phyloP scores from a whole-genome alignment of 2,888 invertebrate genomes.

The Erynnis tages region DNA sequence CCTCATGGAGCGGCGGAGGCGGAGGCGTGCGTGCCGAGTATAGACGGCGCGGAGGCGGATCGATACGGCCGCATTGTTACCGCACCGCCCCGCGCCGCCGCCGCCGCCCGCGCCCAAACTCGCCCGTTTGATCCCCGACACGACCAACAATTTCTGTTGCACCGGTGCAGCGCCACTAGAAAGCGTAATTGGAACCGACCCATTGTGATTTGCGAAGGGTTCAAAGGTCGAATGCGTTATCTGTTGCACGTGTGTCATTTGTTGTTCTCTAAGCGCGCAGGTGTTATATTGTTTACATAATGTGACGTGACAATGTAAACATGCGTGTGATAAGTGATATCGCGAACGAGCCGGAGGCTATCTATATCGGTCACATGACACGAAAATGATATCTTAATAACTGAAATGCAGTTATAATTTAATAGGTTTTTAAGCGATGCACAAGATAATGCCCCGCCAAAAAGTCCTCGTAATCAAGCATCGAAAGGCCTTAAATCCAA shows the following conservation, averaged over 20 bases:
- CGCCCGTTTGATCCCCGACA: slow-evolving; percentile 73
- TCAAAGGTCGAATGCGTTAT: slow-evolving; percentile 15
- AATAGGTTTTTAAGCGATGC: too few species aligned
- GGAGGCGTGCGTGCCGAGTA: slow-evolving; percentile 59
- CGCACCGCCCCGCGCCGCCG: slow-evolving; percentile 51
- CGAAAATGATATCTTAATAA: too few species aligned
- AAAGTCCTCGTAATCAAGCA: too few species aligned
- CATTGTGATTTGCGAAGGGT: slow-evolving; percentile 19
- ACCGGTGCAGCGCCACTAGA: slow-evolving; percentile 40
- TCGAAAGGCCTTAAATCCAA: too few species aligned
- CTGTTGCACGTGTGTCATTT: slow-evolving; percentile 20
- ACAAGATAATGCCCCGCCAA: too few species aligned
- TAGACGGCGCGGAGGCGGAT: slow-evolving; percentile 64
- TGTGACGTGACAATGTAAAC: too few species aligned
- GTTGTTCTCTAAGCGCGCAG: slow-evolving; percentile 1
- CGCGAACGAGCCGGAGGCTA: too few species aligned
- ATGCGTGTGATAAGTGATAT: too few species aligned
- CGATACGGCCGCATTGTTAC: slow-evolving; percentile 80
- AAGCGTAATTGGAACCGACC: slow-evolving; percentile 35
- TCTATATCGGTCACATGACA: too few species aligned
- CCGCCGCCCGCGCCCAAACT: slow-evolving; percentile 59
- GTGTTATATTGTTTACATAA: neutral
- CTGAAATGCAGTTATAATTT: too few species aligned
- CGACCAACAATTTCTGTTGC: slow-evolving; percentile 77
- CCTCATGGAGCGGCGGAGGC: slow-evolving; percentile 60